Evolutionary conservation across 2,797 vertebrate species (phyloP).

Genomic region (Tapera naevia): DNA sequence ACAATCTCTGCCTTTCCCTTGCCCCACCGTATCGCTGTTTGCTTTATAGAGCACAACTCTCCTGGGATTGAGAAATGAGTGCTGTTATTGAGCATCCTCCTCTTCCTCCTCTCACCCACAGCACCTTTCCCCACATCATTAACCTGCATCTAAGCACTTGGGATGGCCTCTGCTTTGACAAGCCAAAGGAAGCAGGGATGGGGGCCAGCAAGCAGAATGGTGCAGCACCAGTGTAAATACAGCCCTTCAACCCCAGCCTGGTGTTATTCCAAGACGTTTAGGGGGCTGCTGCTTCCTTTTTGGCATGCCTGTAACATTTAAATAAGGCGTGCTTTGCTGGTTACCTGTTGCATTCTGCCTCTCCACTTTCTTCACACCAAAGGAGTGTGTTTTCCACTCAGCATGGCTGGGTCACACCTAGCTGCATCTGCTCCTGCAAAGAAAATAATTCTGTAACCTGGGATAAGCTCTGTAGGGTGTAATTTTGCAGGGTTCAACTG

Average conservation of each 20-base stretch:
- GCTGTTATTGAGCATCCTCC: background rate
- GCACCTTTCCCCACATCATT: background rate
- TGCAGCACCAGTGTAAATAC: background rate
- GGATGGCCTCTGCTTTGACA: background rate
- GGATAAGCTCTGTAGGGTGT: background rate
- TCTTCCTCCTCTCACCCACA: background rate
- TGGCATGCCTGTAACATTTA: no score
- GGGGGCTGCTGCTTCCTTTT: background rate
- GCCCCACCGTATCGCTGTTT: accelerated
- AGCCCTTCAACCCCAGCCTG: accelerated
- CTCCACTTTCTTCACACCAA: accelerated
- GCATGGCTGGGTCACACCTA: background rate
- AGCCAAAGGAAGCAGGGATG: background rate
- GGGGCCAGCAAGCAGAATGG: background rate
- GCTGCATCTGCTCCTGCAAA: background rate
- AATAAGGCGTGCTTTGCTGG: no score
- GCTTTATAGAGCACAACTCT: background rate
- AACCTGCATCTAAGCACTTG: accelerated
- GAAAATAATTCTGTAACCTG: background rate
- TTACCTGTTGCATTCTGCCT: background rate
- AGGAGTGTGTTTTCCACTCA: background rate
- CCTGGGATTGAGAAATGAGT: background rate
- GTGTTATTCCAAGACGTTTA: accelerated
- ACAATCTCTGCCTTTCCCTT: background rate
- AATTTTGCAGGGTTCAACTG: background rate